Base-by-base conservation (phyloP, 2,797 vertebrate species). In the Scarus forsteni region DNA sequence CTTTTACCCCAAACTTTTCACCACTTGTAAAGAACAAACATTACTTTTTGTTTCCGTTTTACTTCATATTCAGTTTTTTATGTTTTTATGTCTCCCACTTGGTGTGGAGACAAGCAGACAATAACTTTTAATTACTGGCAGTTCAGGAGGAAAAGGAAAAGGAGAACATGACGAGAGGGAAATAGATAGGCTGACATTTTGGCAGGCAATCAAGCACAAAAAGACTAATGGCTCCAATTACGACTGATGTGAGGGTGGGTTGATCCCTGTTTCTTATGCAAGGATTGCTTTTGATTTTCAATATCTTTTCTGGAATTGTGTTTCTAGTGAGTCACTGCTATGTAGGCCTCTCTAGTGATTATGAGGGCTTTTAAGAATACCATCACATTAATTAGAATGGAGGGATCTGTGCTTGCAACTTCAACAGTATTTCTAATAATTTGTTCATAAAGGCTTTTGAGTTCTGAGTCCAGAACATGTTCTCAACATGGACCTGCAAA, bases 161-260 rank as follows among this genome's bases (percentile, higher is more conserved):
- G 59, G 63, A 68, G 83, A 74, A 65, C 56, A 36, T 19, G 45
- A 73, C 46, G 66, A 42, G 64, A 63, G 39, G 61, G 58, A 85
- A 87, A 84, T 11, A 69, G 75, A 87, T 73, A 70, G 70, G 80
- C 66, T 88, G 87, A 81, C 86, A 90, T 90, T 91, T 89, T 88
- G 82, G 70, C 88, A 91, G 60, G 69, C 79, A 87, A 89, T 91
- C 89, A 91, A 84, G 82, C 85, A 63, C 75, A 74, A 65, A 92
- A 87, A 85, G 81, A 85, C 76, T 86, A 93, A 90, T 86, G 80
- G 80, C 78, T 79, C 81, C 86, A 92, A 91, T 94, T 93, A 88
- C 68, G 85, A 84, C 64, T 76, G 86, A 89, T 70, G 79, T 84
- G 64, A 45, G 68, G 80, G 49, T 55, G 79, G 87, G 77, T 79